A percentile compares a stretch with the other conserved stretches of the same genome.
Conservation (phyloP, 1,140 invertebrate genomes). For the Magallana angulata region DNA sequence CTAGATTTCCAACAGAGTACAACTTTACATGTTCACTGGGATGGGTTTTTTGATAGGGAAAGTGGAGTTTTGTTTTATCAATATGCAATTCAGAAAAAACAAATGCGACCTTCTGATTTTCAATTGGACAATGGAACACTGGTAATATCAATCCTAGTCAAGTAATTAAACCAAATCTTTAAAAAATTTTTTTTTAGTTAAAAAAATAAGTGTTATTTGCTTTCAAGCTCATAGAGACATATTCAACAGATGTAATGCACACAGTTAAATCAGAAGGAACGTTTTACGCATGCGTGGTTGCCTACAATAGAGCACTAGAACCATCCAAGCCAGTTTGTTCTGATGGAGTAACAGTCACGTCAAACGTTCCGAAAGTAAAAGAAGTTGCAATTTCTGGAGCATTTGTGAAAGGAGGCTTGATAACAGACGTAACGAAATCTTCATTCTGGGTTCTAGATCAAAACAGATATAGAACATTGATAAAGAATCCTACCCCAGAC, state of each 20-base stretch:
- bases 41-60: slow-evolving; percentile 66
- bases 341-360: slow-evolving; percentile 63
- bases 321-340: slow-evolving; percentile 65
- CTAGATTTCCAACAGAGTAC: slow-evolving; percentile 57
- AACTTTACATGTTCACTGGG: slow-evolving; percentile 56
- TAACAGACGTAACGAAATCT: slow-evolving; percentile 21
- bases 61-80: slow-evolving; percentile 64
- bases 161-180: too few species aligned
- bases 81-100: slow-evolving; percentile 47
- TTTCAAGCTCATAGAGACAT: slow-evolving; percentile 56
- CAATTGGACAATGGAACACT: neutral
- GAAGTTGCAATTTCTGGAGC: slow-evolving; percentile 54
- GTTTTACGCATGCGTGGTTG: slow-evolving; percentile 64
- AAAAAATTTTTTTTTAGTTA: neutral
- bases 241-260: slow-evolving; percentile 37
- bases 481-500: slow-evolving; percentile 45
- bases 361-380: slow-evolving; percentile 42
- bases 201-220: neutral
- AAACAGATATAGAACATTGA: slow-evolving; percentile 41
- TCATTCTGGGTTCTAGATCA: slow-evolving; percentile 51
- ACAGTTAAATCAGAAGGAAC: slow-evolving; percentile 48
- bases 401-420: slow-evolving; percentile 50
- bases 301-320: slow-evolving; percentile 65
- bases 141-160: neutral
- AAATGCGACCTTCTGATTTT: neutral